Evolutionary conservation across 2,113 vertebrate species (phyloP).

Genomic region (Oryzias javanicus): DNA sequence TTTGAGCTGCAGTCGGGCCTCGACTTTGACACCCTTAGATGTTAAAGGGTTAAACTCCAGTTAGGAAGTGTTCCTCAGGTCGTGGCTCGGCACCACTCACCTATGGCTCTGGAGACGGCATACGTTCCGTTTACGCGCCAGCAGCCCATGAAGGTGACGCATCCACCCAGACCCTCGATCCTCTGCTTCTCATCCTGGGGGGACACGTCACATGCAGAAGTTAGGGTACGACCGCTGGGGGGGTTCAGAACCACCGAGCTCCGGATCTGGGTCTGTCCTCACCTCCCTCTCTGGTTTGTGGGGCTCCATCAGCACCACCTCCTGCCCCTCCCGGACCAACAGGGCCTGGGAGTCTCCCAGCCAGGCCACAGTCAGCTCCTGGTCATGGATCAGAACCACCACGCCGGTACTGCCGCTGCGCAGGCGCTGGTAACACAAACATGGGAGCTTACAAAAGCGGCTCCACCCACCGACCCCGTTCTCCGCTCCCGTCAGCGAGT

Average conservation of each 20-base stretch:
- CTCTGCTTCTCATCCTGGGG: slow-evolving; percentile 88
- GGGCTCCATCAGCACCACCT: slow-evolving; percentile 88
- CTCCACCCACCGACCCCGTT: not conserved
- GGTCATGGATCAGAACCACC: slow-evolving; percentile 78
- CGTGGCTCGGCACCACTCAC: slow-evolving; percentile 67
- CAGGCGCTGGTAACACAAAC: slow-evolving; percentile 77
- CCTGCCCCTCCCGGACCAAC: slow-evolving; percentile 82
- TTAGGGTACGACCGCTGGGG: too few species aligned
- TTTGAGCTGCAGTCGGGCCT: too few species aligned
- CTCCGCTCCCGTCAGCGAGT: too few species aligned
- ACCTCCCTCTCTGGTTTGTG: slow-evolving; percentile 96
- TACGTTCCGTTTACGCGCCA: slow-evolving; percentile 98
- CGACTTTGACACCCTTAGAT: too few species aligned
- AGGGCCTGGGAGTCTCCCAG: slow-evolving; percentile 92
- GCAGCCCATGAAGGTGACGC: slow-evolving; percentile 90
- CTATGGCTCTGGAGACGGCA: slow-evolving; percentile 94
- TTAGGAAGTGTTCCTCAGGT: too few species aligned
- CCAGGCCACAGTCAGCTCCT: slow-evolving; percentile 85
- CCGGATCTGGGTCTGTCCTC: not conserved
- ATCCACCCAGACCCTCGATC: slow-evolving; percentile 91
- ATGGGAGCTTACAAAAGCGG: not conserved
- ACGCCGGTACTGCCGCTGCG: slow-evolving; percentile 91
- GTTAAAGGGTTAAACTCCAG: too few species aligned
- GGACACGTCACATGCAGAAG: not conserved
- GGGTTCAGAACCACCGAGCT: too few species aligned